Percentiles rank a stretch among this genome's conserved stretches.
Conservation (phyloP, 2,797 vertebrate species). For the Masticophis lateralis region DNA sequence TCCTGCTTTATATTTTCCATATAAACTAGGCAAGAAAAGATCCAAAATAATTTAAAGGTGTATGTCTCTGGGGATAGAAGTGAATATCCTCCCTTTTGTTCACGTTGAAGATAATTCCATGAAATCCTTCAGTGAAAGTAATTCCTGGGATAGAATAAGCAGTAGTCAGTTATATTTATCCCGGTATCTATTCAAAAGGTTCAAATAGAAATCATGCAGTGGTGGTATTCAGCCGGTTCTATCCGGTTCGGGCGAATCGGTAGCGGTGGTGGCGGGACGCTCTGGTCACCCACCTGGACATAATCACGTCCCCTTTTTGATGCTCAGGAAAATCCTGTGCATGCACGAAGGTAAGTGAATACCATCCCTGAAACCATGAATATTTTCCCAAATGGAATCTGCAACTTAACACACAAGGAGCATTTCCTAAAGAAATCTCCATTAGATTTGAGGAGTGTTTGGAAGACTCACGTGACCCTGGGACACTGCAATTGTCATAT, state of each 20-base stretch:
- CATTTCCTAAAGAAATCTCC: too few species aligned
- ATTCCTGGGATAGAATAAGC: too few species aligned
- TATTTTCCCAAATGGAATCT: neutral
- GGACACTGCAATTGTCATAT: neutral
- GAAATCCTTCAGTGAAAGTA: neutral
- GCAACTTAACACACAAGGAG: neutral
- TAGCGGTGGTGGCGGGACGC: too few species aligned
- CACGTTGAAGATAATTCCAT: neutral
- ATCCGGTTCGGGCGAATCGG: too few species aligned
- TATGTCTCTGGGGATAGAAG: neutral
- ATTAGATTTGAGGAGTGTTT: neutral
- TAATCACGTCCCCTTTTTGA: too few species aligned
- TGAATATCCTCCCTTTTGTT: neutral
- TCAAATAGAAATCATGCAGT: neutral
- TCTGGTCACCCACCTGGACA: too few species aligned
- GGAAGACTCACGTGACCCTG: neutral
- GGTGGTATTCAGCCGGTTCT: too few species aligned
- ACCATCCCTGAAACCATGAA: neutral
- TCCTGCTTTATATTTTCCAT: neutral
- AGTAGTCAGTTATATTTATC: neutral
- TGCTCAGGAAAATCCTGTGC: too few species aligned
- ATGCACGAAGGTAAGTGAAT: too few species aligned
- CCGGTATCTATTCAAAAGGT: neutral
- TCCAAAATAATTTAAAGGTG: neutral
- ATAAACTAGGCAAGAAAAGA: neutral